Percentiles rank a stretch among this genome's conserved stretches.
phyloP scores from a whole-genome alignment of 2,797 vertebrate genomes.

The Sebastes goodei region DNA sequence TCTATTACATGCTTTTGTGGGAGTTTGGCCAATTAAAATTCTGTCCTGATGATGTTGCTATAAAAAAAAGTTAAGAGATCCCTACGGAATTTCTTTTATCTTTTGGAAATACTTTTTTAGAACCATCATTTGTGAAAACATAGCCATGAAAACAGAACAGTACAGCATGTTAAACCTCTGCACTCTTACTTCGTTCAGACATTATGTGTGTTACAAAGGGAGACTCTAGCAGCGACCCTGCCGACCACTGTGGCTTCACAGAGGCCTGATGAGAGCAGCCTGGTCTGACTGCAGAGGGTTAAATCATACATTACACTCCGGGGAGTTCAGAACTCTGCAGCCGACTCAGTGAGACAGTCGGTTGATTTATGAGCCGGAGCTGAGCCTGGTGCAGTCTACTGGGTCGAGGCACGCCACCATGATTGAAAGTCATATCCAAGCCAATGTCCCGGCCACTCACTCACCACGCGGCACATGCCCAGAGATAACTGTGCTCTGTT shows the following conservation, averaged over 20 bases:
- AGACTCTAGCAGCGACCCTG: neutral
- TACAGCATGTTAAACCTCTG: neutral
- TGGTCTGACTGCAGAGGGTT: slow-evolving; percentile 50
- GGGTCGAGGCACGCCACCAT: slow-evolving; percentile 51
- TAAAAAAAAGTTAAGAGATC: neutral
- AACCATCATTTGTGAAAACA: neutral
- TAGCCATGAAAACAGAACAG: neutral
- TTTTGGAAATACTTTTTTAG: neutral
- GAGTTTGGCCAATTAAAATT: neutral
- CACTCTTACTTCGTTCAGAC: neutral
- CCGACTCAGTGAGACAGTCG: slow-evolving; percentile 48
- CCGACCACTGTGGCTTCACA: neutral
- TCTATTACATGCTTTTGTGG: neutral
- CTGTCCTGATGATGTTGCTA: neutral
- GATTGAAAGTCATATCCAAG: slow-evolving; percentile 74
- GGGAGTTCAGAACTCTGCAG: slow-evolving; percentile 64
- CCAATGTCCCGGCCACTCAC: slow-evolving; percentile 55
- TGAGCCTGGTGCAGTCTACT: slow-evolving; percentile 38
- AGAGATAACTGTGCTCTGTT: slow-evolving; percentile 64
- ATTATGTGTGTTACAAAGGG: neutral
- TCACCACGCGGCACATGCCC: slow-evolving; percentile 55
- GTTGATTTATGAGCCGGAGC: slow-evolving; percentile 77
- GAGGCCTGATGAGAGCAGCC: slow-evolving; percentile 9
- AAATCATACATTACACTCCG: slow-evolving; percentile 55
- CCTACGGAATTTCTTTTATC: neutral